Percentiles rank a stretch among this genome's conserved stretches.
These are phyloP conservation scores for Propithecus coquereli DNA, from an alignment of 2,113 vertebrate genomes.

Conservation along the genomic window DNA sequence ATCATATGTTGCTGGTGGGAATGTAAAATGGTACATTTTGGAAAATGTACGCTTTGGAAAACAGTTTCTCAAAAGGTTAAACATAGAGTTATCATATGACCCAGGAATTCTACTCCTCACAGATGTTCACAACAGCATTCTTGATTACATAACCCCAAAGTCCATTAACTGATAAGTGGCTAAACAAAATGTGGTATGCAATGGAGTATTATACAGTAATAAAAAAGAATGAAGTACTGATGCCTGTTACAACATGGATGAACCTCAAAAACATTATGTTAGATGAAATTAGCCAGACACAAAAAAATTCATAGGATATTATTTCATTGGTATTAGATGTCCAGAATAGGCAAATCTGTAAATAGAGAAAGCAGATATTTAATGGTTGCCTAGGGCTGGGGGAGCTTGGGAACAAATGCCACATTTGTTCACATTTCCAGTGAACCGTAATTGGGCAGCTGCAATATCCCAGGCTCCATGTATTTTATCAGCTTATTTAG, in stretches of 20 bases:
- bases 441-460: background rate
- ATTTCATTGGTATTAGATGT: slow-evolving; percentile 15
- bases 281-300: background rate
- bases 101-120: background rate
- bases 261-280: background rate
- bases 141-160: background rate
- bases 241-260: background rate
- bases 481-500: slow-evolving; percentile 33
- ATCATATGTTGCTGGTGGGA: background rate
- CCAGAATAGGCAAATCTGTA: background rate
- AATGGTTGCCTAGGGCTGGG: background rate
- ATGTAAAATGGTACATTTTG: slow-evolving; percentile 34
- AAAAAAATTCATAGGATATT: background rate
- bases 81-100: background rate
- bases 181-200: background rate
- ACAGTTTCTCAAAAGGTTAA: slow-evolving; percentile 16
- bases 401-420: background rate
- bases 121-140: background rate
- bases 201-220: background rate
- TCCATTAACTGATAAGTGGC: background rate
- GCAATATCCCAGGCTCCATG: background rate
- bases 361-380: background rate
- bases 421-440: background rate
- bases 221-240: background rate
- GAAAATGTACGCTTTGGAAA: slow-evolving; percentile 27